Base-by-base conservation (phyloP, 2,113 vertebrate species). In the Melanerpes aurifrons region DNA sequence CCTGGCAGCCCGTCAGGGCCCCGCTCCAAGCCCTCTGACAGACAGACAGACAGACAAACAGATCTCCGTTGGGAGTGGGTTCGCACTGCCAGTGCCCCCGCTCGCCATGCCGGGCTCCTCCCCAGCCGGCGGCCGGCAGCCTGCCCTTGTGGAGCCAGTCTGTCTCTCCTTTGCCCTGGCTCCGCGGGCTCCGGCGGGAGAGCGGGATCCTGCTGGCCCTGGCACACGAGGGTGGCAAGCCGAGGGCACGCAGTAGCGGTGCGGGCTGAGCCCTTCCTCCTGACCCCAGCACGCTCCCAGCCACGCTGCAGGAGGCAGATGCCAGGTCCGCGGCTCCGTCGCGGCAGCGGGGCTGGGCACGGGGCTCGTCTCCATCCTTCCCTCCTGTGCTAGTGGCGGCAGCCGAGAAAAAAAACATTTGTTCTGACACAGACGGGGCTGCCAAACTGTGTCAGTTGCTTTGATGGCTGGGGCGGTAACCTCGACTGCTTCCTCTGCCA, bases 191-290 rank as follows among this genome's bases (percentile, higher is more conserved):
- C 16, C 48, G 25, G 12, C 0, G 0, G 69, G 19, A 59, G 31
- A 9, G 53, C 10, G 25, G 35, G 17, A 4, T 32, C 19, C 73
- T 21, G 3, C 26, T 0, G 2, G 66, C n/a, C 28, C 50, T 3
- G 0, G 67, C 31, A 2, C 35, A 9, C 1, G 2, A 8, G 22
- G 25, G 22, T 3, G 6, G 25, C 20, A 71, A 12, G 43, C 66
- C 1, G 58, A 53, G 43, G 75, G 75, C 67, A 9, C 3, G 5
- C 21, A 6, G 13, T 1, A 5, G n/a, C 21, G 0, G 1, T 1
- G 61, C 48, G 3, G 58, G 19, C 14, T 10, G 32, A 13, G 63
- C 4, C 5, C 43, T 63, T 76, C 79, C 32, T 26, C 37, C 86
- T 24, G 86, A 29, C 5, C 89, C 57, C 26, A 18, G 54, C 72